Conservation (phyloP, 2,797 vertebrate species). For the Pseudocheirus occidentalis region DNA sequence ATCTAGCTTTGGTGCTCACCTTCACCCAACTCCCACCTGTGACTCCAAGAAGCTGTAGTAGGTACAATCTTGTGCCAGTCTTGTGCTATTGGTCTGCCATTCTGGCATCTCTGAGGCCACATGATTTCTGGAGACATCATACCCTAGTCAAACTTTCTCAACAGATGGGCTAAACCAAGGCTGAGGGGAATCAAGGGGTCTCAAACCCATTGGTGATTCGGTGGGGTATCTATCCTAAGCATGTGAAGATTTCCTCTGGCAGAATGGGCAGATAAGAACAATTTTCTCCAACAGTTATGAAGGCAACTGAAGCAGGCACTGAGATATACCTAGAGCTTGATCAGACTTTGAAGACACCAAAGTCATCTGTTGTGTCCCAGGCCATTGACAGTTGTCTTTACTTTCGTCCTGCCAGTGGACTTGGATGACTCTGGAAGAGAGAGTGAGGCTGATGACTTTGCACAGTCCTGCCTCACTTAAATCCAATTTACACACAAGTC, state of each 20-base stretch:
- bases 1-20: background rate
- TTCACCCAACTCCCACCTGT: background rate
- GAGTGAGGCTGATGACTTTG: background rate
- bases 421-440: background rate
- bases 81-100: too few species aligned
- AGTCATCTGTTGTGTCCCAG: background rate
- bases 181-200: background rate
- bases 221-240: background rate
- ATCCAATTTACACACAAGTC: background rate
- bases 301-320: background rate
- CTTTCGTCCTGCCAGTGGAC: background rate
- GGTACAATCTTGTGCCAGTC: too few species aligned
- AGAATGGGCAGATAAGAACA: background rate
- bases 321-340: background rate
- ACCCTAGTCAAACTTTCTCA: background rate
- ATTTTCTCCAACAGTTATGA: background rate
- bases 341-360: background rate
- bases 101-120: too few species aligned
- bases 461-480: background rate
- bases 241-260: background rate
- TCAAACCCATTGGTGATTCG: background rate
- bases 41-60: background rate
- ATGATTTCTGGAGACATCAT: background rate
- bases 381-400: background rate
- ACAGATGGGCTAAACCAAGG: background rate